A percentile compares a stretch with the other conserved stretches of the same genome.
Evolutionary conservation across 2,888 invertebrate species (phyloP).

Genomic region (Sthenelais limicola): DNA sequence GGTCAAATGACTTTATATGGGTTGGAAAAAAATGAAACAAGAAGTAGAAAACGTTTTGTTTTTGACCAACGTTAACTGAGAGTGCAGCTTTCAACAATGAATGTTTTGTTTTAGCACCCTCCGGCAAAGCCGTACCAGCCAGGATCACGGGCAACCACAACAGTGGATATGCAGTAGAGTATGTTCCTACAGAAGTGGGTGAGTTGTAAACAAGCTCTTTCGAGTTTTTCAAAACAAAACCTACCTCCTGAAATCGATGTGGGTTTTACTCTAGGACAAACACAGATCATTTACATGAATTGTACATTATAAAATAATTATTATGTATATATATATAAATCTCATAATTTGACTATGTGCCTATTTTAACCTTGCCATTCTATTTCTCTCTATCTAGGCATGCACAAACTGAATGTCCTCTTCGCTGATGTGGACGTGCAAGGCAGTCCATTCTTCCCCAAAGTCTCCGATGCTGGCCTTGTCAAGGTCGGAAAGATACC

Average conservation of each 20-base stretch:
- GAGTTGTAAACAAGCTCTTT: constrained; percentile 17
- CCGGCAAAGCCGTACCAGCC: constrained; percentile 44
- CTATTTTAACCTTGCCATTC: too few relatives aligned
- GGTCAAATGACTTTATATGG: too few relatives aligned
- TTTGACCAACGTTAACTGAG: too few relatives aligned
- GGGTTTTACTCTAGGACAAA: too few relatives aligned
- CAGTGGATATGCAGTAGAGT: constrained; percentile 44
- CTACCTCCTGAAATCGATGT: too few relatives aligned
- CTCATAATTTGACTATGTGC: too few relatives aligned
- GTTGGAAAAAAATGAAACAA: too few relatives aligned
- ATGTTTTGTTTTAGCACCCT: constrained; percentile 45
- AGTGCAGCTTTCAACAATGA: neutral
- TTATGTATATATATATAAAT: too few relatives aligned
- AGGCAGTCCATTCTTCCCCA: constrained; percentile 88
- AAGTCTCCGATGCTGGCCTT: constrained; percentile 82
- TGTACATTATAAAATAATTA: too few relatives aligned
- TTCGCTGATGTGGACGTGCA: constrained; percentile 62
- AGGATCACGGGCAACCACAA: constrained; percentile 39
- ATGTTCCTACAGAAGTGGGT: constrained; percentile 52
- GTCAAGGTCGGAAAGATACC: constrained; percentile 76
- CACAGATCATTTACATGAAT: too few relatives aligned
- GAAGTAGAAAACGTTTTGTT: too few relatives aligned
- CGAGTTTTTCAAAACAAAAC: too few relatives aligned
- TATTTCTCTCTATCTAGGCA: constrained; percentile 44
- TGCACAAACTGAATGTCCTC: constrained; percentile 46